Conservation (phyloP, 2,888 invertebrate species). For the Sussaba pulchella region DNA sequence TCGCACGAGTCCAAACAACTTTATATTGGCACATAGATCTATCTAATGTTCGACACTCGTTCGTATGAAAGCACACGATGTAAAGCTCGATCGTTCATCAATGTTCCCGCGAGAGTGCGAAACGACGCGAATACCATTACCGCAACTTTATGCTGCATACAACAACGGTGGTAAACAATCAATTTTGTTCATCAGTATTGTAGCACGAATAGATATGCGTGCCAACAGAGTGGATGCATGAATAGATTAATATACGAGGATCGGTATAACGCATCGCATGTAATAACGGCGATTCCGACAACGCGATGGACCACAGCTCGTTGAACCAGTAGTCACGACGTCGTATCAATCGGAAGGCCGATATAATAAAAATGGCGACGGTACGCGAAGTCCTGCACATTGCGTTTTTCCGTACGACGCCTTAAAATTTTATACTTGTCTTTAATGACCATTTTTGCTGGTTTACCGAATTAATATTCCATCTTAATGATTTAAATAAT, state of each 20-base stretch:
- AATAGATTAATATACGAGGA: too few species aligned
- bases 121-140: conserved; percentile 5
- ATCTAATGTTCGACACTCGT: conserved; percentile 47
- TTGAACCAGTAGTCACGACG: neutral
- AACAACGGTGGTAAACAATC: too few species aligned
- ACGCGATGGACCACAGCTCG: neutral
- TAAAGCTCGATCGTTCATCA: conserved; percentile 42
- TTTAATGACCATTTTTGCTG: too few species aligned
- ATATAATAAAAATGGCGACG: neutral
- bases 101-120: conserved; percentile 13
- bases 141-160: neutral
- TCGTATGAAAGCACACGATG: conserved; percentile 38
- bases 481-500: too few species aligned
- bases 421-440: too few species aligned
- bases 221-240: too few species aligned
- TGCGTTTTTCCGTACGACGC: neutral
- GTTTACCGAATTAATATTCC: too few species aligned
- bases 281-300: neutral
- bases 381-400: neutral
- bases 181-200: too few species aligned
- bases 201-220: too few species aligned
- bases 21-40: conserved; percentile 46
- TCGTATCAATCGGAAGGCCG: neutral
- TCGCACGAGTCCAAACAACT: conserved; percentile 31
- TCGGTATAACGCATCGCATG: neutral